A percentile compares a stretch with the other conserved stretches of the same genome.
Evolutionary conservation across 2,797 vertebrate genomes (phyloP).

Genomic region (Anguilla anguilla): DNA sequence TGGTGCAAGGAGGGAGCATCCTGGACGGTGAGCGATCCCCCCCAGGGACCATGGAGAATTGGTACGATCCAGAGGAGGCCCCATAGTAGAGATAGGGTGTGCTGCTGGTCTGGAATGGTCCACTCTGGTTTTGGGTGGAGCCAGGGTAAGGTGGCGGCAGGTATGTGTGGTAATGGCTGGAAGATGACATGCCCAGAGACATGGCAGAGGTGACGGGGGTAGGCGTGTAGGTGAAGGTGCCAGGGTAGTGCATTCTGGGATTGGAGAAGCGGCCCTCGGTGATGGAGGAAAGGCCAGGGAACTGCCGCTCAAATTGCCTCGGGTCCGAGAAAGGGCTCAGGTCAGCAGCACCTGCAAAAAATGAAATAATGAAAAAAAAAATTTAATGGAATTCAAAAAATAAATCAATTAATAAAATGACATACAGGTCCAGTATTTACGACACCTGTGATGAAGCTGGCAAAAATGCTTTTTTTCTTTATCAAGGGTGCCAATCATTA

Average conservation of each 20-base stretch:
- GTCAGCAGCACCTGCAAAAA: constrained; percentile 73
- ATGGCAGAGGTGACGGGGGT: constrained; percentile 86
- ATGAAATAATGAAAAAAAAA: background rate
- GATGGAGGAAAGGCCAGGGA: constrained; percentile 86
- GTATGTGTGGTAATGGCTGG: constrained; percentile 89
- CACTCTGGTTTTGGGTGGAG: constrained; percentile 89
- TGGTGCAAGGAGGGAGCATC: constrained; percentile 86
- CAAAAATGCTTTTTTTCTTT: too few species aligned
- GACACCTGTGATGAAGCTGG: too few species aligned
- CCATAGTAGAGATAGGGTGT: constrained; percentile 92
- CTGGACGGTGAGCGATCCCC: constrained; percentile 86
- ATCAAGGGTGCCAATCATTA: background rate
- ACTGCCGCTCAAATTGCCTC: constrained; percentile 75
- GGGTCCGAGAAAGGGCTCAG: constrained; percentile 89
- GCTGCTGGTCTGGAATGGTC: constrained; percentile 91
- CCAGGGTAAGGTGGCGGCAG: constrained; percentile 87
- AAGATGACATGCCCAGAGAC: constrained; percentile 79
- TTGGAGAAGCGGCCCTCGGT: constrained; percentile 87
- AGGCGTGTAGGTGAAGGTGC: constrained; percentile 87
- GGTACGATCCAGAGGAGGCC: constrained; percentile 86
- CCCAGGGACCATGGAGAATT: constrained; percentile 87
- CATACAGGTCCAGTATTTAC: background rate
- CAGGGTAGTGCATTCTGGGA: constrained; percentile 90
- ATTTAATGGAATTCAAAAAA: background rate
- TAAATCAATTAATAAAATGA: background rate